These are phyloP conservation scores for Seriola dumerili DNA, from an alignment of 2,113 vertebrate species.

Conservation along the genomic window DNA sequence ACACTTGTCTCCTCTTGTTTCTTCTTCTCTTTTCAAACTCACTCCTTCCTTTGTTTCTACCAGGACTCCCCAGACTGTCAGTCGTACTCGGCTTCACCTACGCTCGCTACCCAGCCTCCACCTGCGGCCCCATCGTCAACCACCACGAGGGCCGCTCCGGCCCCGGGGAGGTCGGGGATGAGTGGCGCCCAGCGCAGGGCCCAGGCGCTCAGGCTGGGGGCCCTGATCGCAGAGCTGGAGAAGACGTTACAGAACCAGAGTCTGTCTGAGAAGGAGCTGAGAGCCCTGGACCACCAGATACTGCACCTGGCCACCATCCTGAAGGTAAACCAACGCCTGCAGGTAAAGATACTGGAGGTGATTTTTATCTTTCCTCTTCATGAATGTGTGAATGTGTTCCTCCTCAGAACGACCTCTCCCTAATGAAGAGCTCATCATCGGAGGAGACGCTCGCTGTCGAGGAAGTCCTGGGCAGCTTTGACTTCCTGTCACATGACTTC, in stretches of 20 bases:
- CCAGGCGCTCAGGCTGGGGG: constrained; percentile 71
- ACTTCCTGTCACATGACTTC: constrained; percentile 91
- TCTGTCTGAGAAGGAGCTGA: constrained; percentile 74
- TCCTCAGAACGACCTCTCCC: constrained; percentile 79
- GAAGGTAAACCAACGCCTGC: constrained; percentile 82
- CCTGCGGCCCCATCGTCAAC: constrained; percentile 11
- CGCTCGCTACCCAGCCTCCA: neutral
- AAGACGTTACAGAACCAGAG: constrained; percentile 62
- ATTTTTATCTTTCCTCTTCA: neutral
- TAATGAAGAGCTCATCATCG: constrained; percentile 80
- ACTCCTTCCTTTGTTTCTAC: neutral
- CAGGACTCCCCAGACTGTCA: constrained; percentile 43
- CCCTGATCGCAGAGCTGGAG: constrained; percentile 84
- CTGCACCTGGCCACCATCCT: constrained; percentile 86
- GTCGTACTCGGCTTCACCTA: neutral
- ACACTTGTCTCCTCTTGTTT: neutral
- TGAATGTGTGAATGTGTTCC: neutral
- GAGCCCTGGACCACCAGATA: constrained; percentile 85
- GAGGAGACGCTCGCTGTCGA: constrained; percentile 92
- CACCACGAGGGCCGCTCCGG: neutral
- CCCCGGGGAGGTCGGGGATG: neutral
- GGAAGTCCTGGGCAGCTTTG: constrained; percentile 93
- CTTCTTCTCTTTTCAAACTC: neutral
- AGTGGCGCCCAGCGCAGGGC: constrained; percentile 46
- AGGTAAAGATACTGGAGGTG: neutral